Evolutionary conservation across 2,888 invertebrate genomes (phyloP).

Genomic region (Arge pagana): DNA sequence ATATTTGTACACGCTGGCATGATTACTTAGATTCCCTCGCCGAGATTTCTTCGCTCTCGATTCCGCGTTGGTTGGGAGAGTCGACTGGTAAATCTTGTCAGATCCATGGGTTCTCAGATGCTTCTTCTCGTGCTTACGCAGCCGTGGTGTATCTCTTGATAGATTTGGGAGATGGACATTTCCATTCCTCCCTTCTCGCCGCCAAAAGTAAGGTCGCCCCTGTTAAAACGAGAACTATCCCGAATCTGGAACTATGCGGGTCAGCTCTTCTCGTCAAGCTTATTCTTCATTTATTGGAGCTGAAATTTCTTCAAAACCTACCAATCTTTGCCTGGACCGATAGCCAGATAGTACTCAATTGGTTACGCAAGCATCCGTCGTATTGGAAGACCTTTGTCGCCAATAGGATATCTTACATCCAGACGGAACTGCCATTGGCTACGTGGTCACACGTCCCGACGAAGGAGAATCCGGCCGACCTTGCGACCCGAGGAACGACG

Average conservation of each 20-base stretch:
- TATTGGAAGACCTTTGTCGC: constrained; percentile 13
- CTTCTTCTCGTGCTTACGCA: constrained; percentile 2
- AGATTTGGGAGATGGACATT: background rate
- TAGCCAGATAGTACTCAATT: constrained; percentile 3
- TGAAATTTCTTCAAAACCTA: background rate
- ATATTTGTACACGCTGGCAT: background rate
- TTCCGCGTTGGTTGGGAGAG: background rate
- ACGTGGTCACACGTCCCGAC: background rate
- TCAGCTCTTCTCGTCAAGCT: constrained; percentile 3
- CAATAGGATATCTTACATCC: background rate
- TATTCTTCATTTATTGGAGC: background rate
- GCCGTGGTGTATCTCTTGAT: background rate
- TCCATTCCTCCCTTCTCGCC: background rate
- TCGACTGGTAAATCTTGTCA: background rate
- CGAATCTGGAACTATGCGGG: constrained; percentile 5
- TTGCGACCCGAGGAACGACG: constrained; percentile 20
- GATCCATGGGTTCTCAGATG: constrained; percentile 1
- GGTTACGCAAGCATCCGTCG: background rate
- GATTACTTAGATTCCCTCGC: background rate
- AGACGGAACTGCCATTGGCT: background rate
- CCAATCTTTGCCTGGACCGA: constrained; percentile 1
- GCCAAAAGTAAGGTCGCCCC: constrained; percentile 3
- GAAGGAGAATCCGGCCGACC: constrained; percentile 23
- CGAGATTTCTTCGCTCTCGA: background rate
- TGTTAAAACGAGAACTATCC: constrained; percentile 2